Evolutionary conservation across 2,888 invertebrate genomes (phyloP).

Genomic region (Ligdia adustata): DNA sequence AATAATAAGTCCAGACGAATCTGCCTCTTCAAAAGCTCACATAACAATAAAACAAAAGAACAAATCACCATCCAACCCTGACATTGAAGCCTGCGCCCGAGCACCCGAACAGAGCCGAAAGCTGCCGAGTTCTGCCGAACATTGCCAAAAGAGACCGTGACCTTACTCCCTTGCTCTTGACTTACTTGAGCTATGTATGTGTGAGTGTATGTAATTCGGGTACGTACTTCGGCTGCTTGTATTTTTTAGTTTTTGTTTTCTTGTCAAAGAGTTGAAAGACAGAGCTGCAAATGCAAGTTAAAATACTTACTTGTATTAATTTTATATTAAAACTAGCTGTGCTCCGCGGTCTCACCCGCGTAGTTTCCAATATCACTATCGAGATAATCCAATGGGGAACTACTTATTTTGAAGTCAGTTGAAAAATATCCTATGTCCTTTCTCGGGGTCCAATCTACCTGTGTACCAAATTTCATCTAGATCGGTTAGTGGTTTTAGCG

Average conservation of each 20-base stretch:
- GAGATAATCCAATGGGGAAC: too few species aligned
- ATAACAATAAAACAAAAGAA: conserved; percentile 37
- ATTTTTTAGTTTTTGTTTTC: conserved; percentile 54
- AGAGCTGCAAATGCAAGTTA: too few species aligned
- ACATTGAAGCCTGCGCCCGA: conserved; percentile 49
- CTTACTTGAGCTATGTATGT: conserved; percentile 47
- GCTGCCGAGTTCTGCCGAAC: conserved; percentile 49
- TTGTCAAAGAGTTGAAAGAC: conserved; percentile 50
- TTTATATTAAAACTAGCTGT: too few species aligned
- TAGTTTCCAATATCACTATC: too few species aligned
- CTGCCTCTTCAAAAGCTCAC: conserved; percentile 33
- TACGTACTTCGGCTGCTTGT: conserved; percentile 46
- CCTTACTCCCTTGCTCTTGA: conserved; percentile 71
- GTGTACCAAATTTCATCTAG: too few species aligned
- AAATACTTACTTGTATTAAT: too few species aligned
- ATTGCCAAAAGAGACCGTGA: conserved; percentile 70
- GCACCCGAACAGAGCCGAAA: conserved; percentile 64
- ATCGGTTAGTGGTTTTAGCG: too few species aligned
- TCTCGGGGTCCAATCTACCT: too few species aligned
- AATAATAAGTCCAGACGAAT: conserved; percentile 16
- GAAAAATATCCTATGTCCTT: too few species aligned
- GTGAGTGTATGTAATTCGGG: conserved; percentile 71
- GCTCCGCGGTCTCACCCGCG: too few species aligned
- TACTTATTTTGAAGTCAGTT: too few species aligned
- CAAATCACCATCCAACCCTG: conserved; percentile 56